Evolutionary conservation across 2,888 invertebrate species (phyloP).

Genomic region (Ennomos quercinarius): DNA sequence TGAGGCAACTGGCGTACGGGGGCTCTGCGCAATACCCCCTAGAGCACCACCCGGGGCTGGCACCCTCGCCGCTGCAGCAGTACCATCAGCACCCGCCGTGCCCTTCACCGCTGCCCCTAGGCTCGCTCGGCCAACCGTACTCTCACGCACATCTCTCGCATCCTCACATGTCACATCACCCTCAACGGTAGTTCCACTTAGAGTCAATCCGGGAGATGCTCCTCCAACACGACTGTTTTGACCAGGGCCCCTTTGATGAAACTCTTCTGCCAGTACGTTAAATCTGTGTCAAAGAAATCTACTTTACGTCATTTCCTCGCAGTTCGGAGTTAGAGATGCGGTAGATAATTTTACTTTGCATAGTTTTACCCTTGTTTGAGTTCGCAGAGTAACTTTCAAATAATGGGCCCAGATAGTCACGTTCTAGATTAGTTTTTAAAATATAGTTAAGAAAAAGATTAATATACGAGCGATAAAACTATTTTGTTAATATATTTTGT

Average conservation of each 20-base stretch:
- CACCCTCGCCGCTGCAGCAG: slow-evolving; percentile 88
- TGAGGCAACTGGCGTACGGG: slow-evolving; percentile 97
- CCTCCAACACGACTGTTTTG: slow-evolving; percentile 31
- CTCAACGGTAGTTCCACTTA: slow-evolving; percentile 89
- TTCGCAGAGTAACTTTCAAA: slow-evolving; percentile 54
- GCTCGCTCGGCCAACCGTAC: slow-evolving; percentile 80
- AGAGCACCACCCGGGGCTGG: slow-evolving; percentile 87
- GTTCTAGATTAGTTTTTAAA: slow-evolving; percentile 70
- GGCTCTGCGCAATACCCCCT: slow-evolving; percentile 90
- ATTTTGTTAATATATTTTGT: slow-evolving; percentile 76
- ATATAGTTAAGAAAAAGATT: slow-evolving; percentile 66
- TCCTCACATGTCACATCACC: slow-evolving; percentile 91
- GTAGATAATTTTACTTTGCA: slow-evolving; percentile 23
- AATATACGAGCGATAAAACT: slow-evolving; percentile 69
- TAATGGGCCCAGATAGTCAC: slow-evolving; percentile 62
- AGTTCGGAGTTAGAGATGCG: slow-evolving; percentile 36
- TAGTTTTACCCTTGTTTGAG: slow-evolving; percentile 20
- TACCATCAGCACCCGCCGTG: slow-evolving; percentile 91
- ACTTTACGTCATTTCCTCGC: slow-evolving; percentile 18
- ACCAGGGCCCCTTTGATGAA: slow-evolving; percentile 17
- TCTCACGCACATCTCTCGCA: slow-evolving; percentile 86
- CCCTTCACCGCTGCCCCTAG: slow-evolving; percentile 90
- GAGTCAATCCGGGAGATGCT: slow-evolving; percentile 23
- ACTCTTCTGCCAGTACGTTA: slow-evolving; percentile 3
- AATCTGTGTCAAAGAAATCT: slow-evolving; percentile 2